Percentiles rank a stretch among this genome's conserved stretches.
phyloP scores from a whole-genome alignment of 2,113 vertebrate genomes.

The Cynoglossus semilaevis region DNA sequence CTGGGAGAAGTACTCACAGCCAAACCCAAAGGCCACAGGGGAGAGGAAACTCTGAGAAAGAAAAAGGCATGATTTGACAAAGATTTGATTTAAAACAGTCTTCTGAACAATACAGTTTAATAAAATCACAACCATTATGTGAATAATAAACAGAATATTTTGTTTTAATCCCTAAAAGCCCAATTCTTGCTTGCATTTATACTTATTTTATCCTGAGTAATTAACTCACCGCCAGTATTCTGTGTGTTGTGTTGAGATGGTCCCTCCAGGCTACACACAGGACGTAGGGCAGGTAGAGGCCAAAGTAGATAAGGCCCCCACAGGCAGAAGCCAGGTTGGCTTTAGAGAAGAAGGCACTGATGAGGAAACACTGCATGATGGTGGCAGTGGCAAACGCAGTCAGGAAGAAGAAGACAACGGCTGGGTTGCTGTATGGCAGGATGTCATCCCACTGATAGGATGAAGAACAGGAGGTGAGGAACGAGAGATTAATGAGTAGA shows the following conservation, averaged over 20 bases:
- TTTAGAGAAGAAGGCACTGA: constrained; percentile 86
- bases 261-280: constrained; percentile 88
- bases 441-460: constrained; percentile 82
- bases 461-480: not conserved
- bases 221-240: constrained; percentile 77
- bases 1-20: constrained; percentile 88
- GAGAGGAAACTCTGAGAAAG: constrained; percentile 85
- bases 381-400: constrained; percentile 85
- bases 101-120: not conserved
- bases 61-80: not conserved
- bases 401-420: constrained; percentile 85
- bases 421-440: constrained; percentile 85
- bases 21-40: constrained; percentile 90
- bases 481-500: not conserved
- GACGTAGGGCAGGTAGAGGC: constrained; percentile 87
- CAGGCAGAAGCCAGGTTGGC: constrained; percentile 90
- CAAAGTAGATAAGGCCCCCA: constrained; percentile 86
- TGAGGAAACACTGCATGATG: constrained; percentile 89
- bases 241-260: constrained; percentile 71
- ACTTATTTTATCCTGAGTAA: not conserved
- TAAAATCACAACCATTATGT: too few relatives aligned
- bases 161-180: not conserved
- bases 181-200: not conserved
- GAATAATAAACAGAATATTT: too few relatives aligned
- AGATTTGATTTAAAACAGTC: not conserved